Evolutionary conservation across 1,140 invertebrate genomes (phyloP).

Genomic region (Carposina sasakii): DNA sequence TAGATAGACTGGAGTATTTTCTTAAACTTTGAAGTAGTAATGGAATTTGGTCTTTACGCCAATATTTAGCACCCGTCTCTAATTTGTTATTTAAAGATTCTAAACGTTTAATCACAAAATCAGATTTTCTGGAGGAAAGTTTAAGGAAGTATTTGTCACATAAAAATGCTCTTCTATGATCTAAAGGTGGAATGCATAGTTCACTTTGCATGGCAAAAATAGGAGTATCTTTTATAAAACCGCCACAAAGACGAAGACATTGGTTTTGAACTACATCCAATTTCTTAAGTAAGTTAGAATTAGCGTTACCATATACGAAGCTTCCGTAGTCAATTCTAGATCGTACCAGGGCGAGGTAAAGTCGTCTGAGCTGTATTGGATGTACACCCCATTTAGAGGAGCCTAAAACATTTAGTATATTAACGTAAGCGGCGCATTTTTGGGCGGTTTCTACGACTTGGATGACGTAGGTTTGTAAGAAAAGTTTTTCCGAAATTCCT

Average conservation of each 20-base stretch:
- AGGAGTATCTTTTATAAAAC: constrained; percentile 9
- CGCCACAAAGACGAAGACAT: neutral
- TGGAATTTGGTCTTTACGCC: neutral
- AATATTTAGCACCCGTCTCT: neutral
- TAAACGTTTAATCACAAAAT: neutral
- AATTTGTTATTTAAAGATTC: neutral
- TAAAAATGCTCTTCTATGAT: neutral
- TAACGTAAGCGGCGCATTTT: constrained; percentile 1
- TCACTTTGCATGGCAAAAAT: constrained; percentile 10
- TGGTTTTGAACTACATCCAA: constrained; percentile 6
- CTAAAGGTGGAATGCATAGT: constrained; percentile 5
- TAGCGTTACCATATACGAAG: constrained; percentile 4
- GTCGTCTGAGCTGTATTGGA: neutral
- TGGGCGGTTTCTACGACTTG: too few relatives aligned
- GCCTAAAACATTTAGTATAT: constrained; percentile 2
- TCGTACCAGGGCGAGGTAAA: neutral
- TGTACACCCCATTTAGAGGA: constrained; percentile 3
- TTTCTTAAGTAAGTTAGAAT: neutral
- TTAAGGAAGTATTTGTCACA: constrained; percentile 2
- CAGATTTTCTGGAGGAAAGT: neutral
- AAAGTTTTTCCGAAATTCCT: too few relatives aligned
- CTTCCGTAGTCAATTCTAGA: constrained; percentile 1
- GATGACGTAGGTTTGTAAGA: too few relatives aligned
- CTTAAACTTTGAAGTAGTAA: neutral
- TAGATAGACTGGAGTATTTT: neutral